Base-by-base conservation (phyloP, 2,113 vertebrate species). In the Jacana jacana region DNA sequence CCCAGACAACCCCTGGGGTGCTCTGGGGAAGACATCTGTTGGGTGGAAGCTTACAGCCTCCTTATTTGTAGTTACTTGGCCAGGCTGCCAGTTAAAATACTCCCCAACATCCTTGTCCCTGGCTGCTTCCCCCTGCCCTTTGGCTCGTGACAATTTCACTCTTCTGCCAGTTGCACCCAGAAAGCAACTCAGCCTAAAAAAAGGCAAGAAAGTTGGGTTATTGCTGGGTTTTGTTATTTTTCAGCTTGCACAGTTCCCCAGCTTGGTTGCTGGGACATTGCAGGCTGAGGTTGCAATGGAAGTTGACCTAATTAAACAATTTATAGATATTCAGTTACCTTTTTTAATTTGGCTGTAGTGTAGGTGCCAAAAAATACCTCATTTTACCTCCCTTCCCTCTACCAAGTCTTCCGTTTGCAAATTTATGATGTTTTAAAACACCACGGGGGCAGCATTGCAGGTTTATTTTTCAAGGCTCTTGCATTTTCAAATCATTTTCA, bases 221-320 rank as follows among this genome's bases (percentile, higher is more conserved):
- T 25, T 35, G 24, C 44, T 48, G 60, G 24, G 19, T 7, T 42
- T 35, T 52, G 18, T 17, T 72, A 4, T 10, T 63, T n/a, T 52
- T 28, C 64, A 15, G 12, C n/a, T 4, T 33, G 60, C 4, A 4
- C 8, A 2, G 20, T 1, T 46, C 57, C 46, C 30, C 2, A 77
- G 60, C 61, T 55, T 17, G 16, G 44, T 44, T 83, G 44, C 75
- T 86, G 78, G 88, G 78, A 14, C 42, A 24, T 66, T 88, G 83
- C 83, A 93, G 92, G 91, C 46, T 1, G 44, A 88, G 60, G 44
- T 27, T 81, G 55, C 89, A 57, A 27, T 92, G 75, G 52, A 89
- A 92, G 27, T 2, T 55, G 86, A 40, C 91, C 95, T 93, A 81
- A 71, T 95, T 94, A 96, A 73, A 72, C 52, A 72, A 83, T 86